Conservation (phyloP, 2,888 invertebrate genomes). For the Nomada fabriciana region DNA sequence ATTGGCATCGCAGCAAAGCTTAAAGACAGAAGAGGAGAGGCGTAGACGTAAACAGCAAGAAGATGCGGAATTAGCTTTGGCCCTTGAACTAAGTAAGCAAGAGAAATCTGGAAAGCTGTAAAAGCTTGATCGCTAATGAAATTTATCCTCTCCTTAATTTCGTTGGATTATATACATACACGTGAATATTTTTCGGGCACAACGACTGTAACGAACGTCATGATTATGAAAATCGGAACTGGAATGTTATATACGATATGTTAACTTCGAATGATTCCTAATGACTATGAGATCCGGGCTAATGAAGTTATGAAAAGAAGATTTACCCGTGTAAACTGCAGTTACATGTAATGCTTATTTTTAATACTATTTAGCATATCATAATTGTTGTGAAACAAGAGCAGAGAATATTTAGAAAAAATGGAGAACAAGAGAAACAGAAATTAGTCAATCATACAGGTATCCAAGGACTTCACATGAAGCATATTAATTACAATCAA, state of each 20-base stretch:
- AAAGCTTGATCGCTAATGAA: conserved; percentile 24
- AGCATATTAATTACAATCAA: conserved; percentile 29
- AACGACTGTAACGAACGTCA: conserved; percentile 44
- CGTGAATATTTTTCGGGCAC: conserved; percentile 43
- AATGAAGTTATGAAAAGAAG: conserved; percentile 39
- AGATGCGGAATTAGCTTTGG: conserved; percentile 90
- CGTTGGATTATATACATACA: conserved; percentile 7
- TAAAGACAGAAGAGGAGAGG: conserved; percentile 88
- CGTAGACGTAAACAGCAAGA: conserved; percentile 87
- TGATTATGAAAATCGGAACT: conserved; percentile 38
- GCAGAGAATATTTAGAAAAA: conserved; percentile 31
- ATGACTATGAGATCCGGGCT: conserved; percentile 36
- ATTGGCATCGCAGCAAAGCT: conserved; percentile 90
- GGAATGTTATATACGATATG: conserved; percentile 17
- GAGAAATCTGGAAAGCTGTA: conserved; percentile 79
- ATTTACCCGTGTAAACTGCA: conserved; percentile 29
- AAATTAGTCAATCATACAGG: conserved; percentile 21
- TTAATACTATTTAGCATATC: conserved; percentile 59
- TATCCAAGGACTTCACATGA: conserved; percentile 20
- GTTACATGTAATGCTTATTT: conserved; percentile 46
- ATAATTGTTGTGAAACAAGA: conserved; percentile 41
- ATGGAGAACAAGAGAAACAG: neutral
- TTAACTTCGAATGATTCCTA: conserved; percentile 34
- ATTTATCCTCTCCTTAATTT: conserved; percentile 27
- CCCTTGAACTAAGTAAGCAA: conserved; percentile 88